Base-by-base conservation (phyloP, 2,113 vertebrate genomes). In the Etia nguti region DNA sequence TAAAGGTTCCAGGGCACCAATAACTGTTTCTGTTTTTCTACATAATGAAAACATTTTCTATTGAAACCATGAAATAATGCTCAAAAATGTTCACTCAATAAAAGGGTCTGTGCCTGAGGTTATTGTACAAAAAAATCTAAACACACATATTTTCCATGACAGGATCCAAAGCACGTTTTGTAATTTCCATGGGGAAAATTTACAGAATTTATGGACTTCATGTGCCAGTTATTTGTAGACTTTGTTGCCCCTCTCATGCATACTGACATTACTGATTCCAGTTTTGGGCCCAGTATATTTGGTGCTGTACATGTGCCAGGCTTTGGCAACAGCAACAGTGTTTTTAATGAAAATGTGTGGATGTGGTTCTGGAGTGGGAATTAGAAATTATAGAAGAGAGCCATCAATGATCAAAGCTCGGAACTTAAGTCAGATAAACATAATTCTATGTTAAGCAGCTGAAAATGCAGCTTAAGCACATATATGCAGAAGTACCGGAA, bases 251-350 rank as follows among this genome's bases (percentile, higher is more conserved):
- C n/a, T 24, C 12, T 70, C 38, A 43, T 43, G 38, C 5, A 22
- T 70, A 16, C 22, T 46, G 0, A 46, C 36, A 43, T 70, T 0
- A 43, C 2, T 70, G 65, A 6, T 16, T 65, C 20, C 60, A 38
- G 60, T 12, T n/a, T 7, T 68, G 11, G 11, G 0, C 36, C 60
- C 34, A 13, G 60, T 38, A 22, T 38, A 38, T 22, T 38, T 65
- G 60, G 60, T 1, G n/a, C 41, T 70, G n/a, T 41, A 1, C 62
- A 15, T 41, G 36, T 68, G 36, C 62, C 22, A 70, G 1, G 36
- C 62, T 70, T 41, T 68, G 62, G 36, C 62, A 41, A 22, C 7
- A 15, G 3, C 36, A 68, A 68, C 36, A 24, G n/a, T 43, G n/a
- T 70, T 24, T 70, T 70, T 43, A 43, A 43, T 43, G 38, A 73